Conservation (phyloP, 1,140 invertebrate genomes). For the Limonius californicus region DNA sequence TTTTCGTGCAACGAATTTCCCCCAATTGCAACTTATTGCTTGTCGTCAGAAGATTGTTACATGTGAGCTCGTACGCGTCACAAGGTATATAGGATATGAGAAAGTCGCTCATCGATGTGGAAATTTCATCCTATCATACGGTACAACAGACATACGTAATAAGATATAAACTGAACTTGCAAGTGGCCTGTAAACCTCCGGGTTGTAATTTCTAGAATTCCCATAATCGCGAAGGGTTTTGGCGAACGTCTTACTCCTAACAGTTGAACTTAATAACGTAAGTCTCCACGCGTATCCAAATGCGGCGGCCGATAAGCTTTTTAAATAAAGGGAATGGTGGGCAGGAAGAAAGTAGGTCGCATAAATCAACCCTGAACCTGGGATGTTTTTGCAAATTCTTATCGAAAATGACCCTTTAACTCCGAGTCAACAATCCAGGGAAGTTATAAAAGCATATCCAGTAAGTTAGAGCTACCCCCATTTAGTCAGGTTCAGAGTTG, state of each 20-base stretch:
- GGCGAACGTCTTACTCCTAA: no score
- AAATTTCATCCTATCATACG: not conserved
- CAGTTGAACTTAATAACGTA: no score
- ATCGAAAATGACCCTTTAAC: not conserved
- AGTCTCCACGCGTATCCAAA: no score
- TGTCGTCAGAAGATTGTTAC: not conserved
- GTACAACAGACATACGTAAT: not conserved
- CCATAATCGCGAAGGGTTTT: not conserved
- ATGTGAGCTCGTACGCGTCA: not conserved
- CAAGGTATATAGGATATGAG: not conserved
- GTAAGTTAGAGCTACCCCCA: not conserved
- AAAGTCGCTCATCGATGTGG: not conserved
- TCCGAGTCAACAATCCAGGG: not conserved
- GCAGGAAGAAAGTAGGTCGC: no score
- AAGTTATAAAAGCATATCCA: not conserved
- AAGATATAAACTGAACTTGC: not conserved
- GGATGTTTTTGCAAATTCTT: not conserved
- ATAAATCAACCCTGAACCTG: no score
- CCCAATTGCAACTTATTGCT: not conserved
- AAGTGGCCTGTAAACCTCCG: not conserved
- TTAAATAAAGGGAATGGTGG: no score
- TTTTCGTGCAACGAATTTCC: no score
- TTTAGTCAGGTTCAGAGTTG: not conserved
- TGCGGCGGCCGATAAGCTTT: no score
- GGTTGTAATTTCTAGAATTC: not conserved